Evolutionary conservation across 2,797 vertebrate species (phyloP).

Genomic region (Clarias pachynema): DNA sequence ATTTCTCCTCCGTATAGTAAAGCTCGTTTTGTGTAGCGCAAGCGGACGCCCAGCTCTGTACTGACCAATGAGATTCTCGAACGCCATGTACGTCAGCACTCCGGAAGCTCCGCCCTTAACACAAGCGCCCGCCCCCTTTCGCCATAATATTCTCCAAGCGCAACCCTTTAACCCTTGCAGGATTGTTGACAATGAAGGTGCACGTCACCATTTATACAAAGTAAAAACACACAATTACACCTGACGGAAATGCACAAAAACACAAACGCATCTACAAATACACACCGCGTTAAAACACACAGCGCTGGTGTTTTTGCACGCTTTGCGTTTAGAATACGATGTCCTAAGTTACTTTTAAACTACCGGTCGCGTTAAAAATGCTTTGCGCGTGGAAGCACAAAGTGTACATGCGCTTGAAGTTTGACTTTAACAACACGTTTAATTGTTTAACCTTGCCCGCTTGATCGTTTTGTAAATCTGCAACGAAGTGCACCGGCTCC

Average conservation of each 20-base stretch:
- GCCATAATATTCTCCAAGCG: conserved; percentile 44
- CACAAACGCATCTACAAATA: neutral
- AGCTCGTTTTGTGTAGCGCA: conserved; percentile 52
- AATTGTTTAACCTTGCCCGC: conserved; percentile 8
- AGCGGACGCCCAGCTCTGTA: conserved; percentile 45
- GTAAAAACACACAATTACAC: neutral
- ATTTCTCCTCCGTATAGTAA: conserved; percentile 35
- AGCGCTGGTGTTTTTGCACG: neutral
- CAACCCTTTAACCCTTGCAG: conserved; percentile 51
- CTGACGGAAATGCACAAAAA: neutral
- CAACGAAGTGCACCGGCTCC: conserved; percentile 29
- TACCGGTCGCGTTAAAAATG: neutral
- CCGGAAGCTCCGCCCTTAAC: conserved; percentile 49
- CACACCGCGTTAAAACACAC: neutral
- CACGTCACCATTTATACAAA: conserved; percentile 47
- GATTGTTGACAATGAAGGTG: conserved; percentile 50
- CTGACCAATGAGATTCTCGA: conserved; percentile 53
- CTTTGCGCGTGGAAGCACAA: neutral
- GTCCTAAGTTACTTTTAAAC: conserved; percentile 55
- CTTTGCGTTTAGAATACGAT: neutral
- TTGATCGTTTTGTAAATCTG: conserved; percentile 43
- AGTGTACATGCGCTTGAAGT: neutral
- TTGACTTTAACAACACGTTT: neutral
- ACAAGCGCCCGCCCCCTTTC: conserved; percentile 37
- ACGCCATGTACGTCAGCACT: conserved; percentile 47